phyloP scores from a whole-genome alignment of 1,140 invertebrate species.

The Drosophila gunungcola region DNA sequence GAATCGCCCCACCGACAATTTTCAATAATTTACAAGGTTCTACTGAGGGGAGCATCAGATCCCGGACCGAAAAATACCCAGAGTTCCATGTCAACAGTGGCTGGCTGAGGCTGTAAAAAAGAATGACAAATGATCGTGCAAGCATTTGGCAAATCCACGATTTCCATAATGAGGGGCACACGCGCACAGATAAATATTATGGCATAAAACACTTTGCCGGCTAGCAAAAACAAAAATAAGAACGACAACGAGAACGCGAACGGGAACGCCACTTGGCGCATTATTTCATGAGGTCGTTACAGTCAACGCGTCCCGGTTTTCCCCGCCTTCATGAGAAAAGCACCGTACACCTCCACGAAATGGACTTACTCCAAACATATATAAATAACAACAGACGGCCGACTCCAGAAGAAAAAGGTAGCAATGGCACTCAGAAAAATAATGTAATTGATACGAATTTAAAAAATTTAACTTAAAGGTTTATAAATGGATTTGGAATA shows the following conservation, averaged over 20 bases:
- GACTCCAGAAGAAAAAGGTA: constrained; percentile 9
- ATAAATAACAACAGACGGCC: constrained; percentile 72
- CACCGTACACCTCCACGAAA: constrained; percentile 21
- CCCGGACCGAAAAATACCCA: background rate
- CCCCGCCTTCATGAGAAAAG: background rate
- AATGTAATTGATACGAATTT: background rate
- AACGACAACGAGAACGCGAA: constrained; percentile 33
- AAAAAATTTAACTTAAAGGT: too few species aligned
- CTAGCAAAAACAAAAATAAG: constrained; percentile 40
- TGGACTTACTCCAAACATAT: constrained; percentile 60
- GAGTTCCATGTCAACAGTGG: constrained; percentile 18
- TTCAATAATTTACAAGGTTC: constrained; percentile 70
- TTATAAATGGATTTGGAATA: too few species aligned
- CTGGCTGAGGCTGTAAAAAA: constrained; percentile 64
- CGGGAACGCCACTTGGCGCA: constrained; percentile 75
- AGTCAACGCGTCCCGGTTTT: constrained; percentile 48
- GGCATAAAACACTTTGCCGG: constrained; percentile 79
- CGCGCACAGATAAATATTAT: constrained; percentile 74
- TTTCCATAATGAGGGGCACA: constrained; percentile 76
- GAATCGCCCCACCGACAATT: constrained; percentile 41
- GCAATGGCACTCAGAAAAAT: constrained; percentile 1
- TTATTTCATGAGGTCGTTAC: constrained; percentile 83
- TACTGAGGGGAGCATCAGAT: background rate
- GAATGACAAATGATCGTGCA: constrained; percentile 82
- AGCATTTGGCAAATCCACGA: constrained; percentile 82